phyloP scores from a whole-genome alignment of 2,113 vertebrate genomes.

The Mirounga angustirostris region DNA sequence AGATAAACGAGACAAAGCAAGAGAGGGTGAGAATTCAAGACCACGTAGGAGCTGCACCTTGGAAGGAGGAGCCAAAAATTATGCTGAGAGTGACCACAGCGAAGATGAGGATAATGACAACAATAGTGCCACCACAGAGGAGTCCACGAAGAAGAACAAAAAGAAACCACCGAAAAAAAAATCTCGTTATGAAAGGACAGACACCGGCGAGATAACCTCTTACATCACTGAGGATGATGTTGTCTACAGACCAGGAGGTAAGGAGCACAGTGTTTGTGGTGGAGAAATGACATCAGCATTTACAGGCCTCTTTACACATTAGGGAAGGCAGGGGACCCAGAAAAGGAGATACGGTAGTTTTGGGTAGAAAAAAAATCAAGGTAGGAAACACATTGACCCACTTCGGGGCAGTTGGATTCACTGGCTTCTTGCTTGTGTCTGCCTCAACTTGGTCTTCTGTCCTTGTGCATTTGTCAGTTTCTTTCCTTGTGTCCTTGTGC shows the following conservation, averaged over 20 bases:
- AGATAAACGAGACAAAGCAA: constrained; percentile 91
- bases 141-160: constrained; percentile 96
- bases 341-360: not conserved
- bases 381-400: fast-evolving
- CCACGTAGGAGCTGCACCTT: constrained; percentile 97
- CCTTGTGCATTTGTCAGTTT: not conserved
- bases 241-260: constrained; percentile 97
- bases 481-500: not conserved
- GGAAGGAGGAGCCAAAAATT: constrained; percentile 98
- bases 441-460: not conserved
- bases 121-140: constrained; percentile 93
- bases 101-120: constrained; percentile 99
- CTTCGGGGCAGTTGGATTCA: not conserved
- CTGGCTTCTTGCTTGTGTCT: not conserved
- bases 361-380: not conserved
- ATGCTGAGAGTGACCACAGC: constrained; percentile 98
- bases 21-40: constrained; percentile 95
- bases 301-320: fast-evolving
- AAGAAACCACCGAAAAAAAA: constrained; percentile 99
- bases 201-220: constrained; percentile 97
- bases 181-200: constrained; percentile 96
- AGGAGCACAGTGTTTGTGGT: constrained; percentile 57
- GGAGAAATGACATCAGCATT: too few species aligned
- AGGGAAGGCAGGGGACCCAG: not conserved
- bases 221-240: constrained; percentile 98